Conservation (phyloP, 2,797 vertebrate genomes). For the Mallotus villosus region DNA sequence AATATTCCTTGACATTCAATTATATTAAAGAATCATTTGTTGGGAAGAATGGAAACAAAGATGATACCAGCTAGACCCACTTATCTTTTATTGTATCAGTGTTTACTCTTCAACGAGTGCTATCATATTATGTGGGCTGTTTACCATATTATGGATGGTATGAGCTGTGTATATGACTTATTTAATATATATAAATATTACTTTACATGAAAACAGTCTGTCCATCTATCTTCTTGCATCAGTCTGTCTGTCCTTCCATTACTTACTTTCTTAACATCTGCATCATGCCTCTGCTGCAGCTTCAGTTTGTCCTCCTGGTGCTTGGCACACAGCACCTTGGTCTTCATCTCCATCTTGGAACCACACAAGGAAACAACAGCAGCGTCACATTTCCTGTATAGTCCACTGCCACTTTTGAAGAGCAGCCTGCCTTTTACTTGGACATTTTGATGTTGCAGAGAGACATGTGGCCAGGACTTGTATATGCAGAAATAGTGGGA, state of each 20-base stretch:
- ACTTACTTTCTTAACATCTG: slow-evolving; percentile 89
- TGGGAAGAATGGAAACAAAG: too few relatives aligned
- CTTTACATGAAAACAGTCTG: not conserved
- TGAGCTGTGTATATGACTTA: too few relatives aligned
- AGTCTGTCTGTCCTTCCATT: not conserved
- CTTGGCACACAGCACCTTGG: slow-evolving; percentile 86
- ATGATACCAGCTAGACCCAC: not conserved
- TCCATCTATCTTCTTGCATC: too few relatives aligned
- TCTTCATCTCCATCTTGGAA: slow-evolving; percentile 82
- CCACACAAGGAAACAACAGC: slow-evolving; percentile 29
- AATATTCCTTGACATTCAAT: slow-evolving; percentile 16
- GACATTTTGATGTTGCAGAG: not conserved
- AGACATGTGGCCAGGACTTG: not conserved
- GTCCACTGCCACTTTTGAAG: too few relatives aligned
- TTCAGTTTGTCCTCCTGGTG: slow-evolving; percentile 92
- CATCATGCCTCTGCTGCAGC: slow-evolving; percentile 89
- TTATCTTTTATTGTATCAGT: not conserved
- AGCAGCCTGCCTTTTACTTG: too few relatives aligned
- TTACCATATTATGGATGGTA: too few relatives aligned
- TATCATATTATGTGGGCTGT: not conserved
- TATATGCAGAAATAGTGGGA: not conserved
- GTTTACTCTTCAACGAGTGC: not conserved
- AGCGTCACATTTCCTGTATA: slow-evolving; percentile 10
- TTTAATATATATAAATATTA: too few relatives aligned
- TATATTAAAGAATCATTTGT: too few relatives aligned